Evolutionary conservation across 2,113 vertebrate species (phyloP).

Genomic region (Ailurus styani): DNA sequence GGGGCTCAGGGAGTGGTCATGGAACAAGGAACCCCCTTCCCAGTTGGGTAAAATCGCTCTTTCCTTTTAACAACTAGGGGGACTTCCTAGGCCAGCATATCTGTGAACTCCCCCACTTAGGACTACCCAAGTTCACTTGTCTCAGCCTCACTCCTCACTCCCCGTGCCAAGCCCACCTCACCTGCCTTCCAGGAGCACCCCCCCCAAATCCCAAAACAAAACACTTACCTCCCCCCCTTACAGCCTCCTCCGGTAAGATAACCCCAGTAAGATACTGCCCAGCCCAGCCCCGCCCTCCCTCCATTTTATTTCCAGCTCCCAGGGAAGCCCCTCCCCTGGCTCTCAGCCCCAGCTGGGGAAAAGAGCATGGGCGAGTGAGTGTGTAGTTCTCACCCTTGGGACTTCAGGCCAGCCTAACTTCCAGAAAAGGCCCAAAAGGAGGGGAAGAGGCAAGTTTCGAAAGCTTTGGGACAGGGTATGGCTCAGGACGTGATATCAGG

Average conservation of each 20-base stretch:
- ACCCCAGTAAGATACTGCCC: not conserved
- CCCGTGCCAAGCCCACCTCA: not conserved
- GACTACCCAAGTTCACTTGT: not conserved
- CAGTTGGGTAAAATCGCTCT: not conserved
- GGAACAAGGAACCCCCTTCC: not conserved
- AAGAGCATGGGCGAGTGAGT: not conserved
- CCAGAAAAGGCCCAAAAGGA: constrained; percentile 38
- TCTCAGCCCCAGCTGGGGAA: constrained; percentile 45
- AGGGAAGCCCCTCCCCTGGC: constrained; percentile 31
- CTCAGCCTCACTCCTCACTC: not conserved
- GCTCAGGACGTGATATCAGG: not conserved
- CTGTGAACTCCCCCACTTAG: not conserved
- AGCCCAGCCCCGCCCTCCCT: not conserved
- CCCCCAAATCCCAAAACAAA: not conserved
- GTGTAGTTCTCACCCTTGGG: not conserved
- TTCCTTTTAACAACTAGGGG: not conserved
- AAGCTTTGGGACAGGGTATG: not conserved
- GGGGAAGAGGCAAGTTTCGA: constrained; percentile 7
- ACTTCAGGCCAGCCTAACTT: not conserved
- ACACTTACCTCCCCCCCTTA: constrained; percentile 50
- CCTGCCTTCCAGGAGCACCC: not conserved
- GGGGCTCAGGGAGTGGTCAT: not conserved
- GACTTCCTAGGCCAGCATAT: not conserved
- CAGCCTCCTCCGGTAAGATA: not conserved
- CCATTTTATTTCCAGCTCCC: constrained; percentile 52